Conservation (phyloP, 1,140 invertebrate species). For the silkworm (Bombyx mori) region DNA sequence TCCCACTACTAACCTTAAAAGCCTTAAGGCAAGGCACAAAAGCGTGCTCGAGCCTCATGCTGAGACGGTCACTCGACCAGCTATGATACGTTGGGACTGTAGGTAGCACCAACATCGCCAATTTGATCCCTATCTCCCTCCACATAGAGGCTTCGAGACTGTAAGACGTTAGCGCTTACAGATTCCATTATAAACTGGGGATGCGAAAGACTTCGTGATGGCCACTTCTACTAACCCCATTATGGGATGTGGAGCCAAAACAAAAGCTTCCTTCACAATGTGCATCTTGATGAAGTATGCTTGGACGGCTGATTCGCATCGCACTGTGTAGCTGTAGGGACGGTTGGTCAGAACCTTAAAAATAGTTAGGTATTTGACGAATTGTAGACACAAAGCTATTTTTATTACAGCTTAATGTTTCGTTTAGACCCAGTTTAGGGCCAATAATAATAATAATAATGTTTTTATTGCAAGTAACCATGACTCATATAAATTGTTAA, state of each 20-base stretch:
- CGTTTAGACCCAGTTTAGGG: too few relatives aligned
- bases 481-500: too few relatives aligned
- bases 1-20: conserved; percentile 43
- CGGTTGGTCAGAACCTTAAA: conserved; percentile 48
- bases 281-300: conserved; percentile 52
- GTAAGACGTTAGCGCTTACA: too few relatives aligned
- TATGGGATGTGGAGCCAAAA: conserved; percentile 50
- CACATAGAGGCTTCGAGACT: conserved; percentile 59
- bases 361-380: too few relatives aligned
- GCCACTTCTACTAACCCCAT: conserved; percentile 32
- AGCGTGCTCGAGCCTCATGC: conserved; percentile 54
- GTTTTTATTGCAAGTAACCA: too few relatives aligned
- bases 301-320: conserved; percentile 51
- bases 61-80: conserved; percentile 45
- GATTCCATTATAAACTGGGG: too few relatives aligned
- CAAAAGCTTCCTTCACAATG: conserved; percentile 48
- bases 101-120: conserved; percentile 48
- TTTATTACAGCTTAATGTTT: too few relatives aligned
- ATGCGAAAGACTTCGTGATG: background rate
- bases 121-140: conserved; percentile 59
- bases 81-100: conserved; percentile 49
- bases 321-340: conserved; percentile 52
- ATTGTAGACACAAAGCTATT: too few relatives aligned
- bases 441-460: too few relatives aligned
- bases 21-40: conserved; percentile 58